Conservation (phyloP, 2,888 invertebrate species). For the Xylophagus ater region DNA sequence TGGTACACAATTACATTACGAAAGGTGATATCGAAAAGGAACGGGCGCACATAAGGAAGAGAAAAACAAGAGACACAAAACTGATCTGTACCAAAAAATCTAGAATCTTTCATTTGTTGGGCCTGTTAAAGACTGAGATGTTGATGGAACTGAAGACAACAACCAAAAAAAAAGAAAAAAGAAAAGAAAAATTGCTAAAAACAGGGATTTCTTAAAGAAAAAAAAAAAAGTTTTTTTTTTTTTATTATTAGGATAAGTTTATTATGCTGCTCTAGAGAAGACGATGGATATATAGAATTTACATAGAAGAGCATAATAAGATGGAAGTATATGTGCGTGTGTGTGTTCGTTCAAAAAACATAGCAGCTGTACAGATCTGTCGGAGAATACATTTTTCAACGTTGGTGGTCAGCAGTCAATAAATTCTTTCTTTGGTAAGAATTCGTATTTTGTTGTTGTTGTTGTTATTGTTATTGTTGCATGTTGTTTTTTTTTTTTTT, state of each 20-base stretch:
- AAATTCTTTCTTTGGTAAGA: conserved; percentile 13
- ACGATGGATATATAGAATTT: too few species aligned
- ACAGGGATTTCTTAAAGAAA: too few species aligned
- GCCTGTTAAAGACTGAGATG: too few species aligned
- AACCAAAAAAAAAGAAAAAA: too few species aligned
- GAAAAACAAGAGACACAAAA: conserved; percentile 4
- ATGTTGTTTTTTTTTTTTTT: conserved; percentile 9
- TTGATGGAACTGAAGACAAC: too few species aligned
- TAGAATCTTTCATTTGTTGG: too few species aligned
- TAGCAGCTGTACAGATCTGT: conserved; percentile 15
- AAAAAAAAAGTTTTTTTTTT: too few species aligned
- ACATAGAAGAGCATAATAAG: conserved; percentile 8
- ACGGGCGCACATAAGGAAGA: conserved; percentile 3
- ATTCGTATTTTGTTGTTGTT: conserved; percentile 4
- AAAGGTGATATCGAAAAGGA: too few species aligned
- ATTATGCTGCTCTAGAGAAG: too few species aligned
- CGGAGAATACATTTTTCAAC: conserved; percentile 16
- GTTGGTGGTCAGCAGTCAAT: conserved; percentile 16
- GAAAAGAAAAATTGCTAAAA: too few species aligned
- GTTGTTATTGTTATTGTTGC: conserved; percentile 9
- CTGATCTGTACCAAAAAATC: too few species aligned
- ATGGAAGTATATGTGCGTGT: conserved; percentile 5
- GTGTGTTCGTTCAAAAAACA: conserved; percentile 7
- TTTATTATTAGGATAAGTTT: conserved; percentile 4
- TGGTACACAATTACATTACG: conserved; percentile 9